A percentile compares a stretch with the other conserved stretches of the same genome.
Conservation (phyloP, 2,797 vertebrate species). For the Hybognathus amarus region DNA sequence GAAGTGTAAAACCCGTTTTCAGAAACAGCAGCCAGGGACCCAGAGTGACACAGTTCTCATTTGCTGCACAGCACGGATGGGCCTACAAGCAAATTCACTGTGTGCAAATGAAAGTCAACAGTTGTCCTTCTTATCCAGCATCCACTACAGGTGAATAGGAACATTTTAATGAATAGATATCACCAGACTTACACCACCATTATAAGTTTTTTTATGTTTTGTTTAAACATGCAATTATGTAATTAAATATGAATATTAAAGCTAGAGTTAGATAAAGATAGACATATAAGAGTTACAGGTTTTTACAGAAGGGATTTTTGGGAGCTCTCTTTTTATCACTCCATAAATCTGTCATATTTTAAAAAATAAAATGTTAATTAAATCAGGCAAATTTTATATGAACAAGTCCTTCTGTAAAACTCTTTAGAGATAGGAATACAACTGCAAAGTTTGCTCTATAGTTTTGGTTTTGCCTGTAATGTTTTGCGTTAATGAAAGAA, state of each 20-base stretch:
- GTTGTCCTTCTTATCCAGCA: not conserved
- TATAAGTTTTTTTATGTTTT: not conserved
- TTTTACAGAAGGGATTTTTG: not conserved
- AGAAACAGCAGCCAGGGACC: slow-evolving; percentile 39
- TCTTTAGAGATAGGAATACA: not conserved
- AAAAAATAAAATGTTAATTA: not conserved
- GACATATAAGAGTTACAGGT: not conserved
- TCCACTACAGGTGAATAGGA: not conserved
- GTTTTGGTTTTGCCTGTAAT: not conserved
- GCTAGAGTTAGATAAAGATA: not conserved
- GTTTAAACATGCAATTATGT: not conserved
- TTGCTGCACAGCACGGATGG: slow-evolving; percentile 37
- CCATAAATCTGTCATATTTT: not conserved
- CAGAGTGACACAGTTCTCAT: slow-evolving; percentile 44
- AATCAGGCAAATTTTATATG: not conserved
- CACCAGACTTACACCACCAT: not conserved
- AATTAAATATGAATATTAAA: not conserved
- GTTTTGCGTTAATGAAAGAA: not conserved
- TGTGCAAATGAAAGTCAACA: slow-evolving; percentile 24
- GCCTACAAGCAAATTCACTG: slow-evolving; percentile 4
- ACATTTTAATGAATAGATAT: not conserved
- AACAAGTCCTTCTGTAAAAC: not conserved
- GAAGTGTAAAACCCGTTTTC: slow-evolving; percentile 55
- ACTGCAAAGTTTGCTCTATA: not conserved
- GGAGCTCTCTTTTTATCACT: not conserved